Conservation (phyloP, 1,140 invertebrate genomes). For the Cardiocondyla obscurior region DNA sequence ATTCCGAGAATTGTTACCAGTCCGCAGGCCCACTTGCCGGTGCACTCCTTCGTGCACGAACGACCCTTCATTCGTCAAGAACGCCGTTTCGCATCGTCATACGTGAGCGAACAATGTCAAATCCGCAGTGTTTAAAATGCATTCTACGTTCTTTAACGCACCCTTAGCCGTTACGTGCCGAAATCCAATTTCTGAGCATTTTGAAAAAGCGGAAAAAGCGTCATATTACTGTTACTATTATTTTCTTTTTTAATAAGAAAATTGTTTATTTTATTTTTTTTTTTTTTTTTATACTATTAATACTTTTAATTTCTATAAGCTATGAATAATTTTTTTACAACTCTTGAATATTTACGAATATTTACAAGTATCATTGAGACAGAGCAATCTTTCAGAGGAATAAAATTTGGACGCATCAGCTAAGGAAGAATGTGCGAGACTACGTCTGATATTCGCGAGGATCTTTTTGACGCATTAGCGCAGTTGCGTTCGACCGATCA, state of each 20-base stretch:
- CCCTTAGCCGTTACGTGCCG: neutral
- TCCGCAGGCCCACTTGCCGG: neutral
- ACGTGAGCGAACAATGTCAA: conserved; percentile 47
- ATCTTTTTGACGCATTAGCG: conserved; percentile 66
- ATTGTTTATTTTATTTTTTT: too few species aligned
- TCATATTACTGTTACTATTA: neutral
- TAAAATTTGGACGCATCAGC: neutral
- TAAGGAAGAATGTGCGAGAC: conserved; percentile 46
- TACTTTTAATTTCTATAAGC: neutral
- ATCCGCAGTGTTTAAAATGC: neutral
- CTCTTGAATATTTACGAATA: too few species aligned
- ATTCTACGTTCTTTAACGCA: neutral
- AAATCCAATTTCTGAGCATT: neutral
- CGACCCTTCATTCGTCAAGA: conserved; percentile 37
- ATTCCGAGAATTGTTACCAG: conserved; percentile 43
- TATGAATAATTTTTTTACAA: too few species aligned
- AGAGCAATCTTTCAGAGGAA: neutral
- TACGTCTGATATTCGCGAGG: conserved; percentile 52
- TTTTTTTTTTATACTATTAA: too few species aligned
- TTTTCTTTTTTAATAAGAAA: too few species aligned
- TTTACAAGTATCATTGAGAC: neutral
- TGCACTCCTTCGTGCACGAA: conserved; percentile 35
- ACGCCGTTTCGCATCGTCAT: neutral
- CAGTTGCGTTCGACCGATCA: conserved; percentile 71
- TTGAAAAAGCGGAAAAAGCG: neutral